Evolutionary conservation across 2,888 invertebrate genomes (phyloP).

Genomic region (Dryococelus australis): DNA sequence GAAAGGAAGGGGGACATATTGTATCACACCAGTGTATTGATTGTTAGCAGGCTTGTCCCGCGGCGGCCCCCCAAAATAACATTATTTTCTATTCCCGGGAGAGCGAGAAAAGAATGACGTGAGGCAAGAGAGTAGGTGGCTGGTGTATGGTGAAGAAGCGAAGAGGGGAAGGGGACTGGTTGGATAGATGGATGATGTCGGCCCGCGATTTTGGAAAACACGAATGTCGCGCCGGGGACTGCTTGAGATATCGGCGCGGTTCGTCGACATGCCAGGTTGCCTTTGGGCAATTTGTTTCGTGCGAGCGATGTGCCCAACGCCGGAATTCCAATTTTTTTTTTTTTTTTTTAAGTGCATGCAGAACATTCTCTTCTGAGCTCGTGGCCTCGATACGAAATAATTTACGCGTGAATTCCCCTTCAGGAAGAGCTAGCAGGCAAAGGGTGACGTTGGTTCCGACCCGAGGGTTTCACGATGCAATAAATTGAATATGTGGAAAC

Average conservation of each 20-base stretch:
- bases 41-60: background rate
- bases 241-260: background rate
- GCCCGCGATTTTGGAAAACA: background rate
- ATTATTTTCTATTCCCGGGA: background rate
- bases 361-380: too few species aligned
- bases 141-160: background rate
- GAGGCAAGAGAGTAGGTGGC: background rate
- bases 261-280: background rate
- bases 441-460: too few species aligned
- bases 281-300: background rate
- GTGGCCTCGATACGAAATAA: too few species aligned
- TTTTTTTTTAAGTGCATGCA: too few species aligned
- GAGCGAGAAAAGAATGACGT: background rate
- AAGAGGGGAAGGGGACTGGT: background rate
- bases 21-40: background rate
- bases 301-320: too few species aligned
- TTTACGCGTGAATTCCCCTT: too few species aligned
- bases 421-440: too few species aligned
- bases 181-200: background rate
- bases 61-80: background rate
- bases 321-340: too few species aligned
- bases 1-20: too few species aligned
- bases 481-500: too few species aligned
- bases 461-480: too few species aligned
- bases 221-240: background rate